Evolutionary conservation across 2,888 invertebrate species (phyloP).

Genomic region (Hesperia comma): DNA sequence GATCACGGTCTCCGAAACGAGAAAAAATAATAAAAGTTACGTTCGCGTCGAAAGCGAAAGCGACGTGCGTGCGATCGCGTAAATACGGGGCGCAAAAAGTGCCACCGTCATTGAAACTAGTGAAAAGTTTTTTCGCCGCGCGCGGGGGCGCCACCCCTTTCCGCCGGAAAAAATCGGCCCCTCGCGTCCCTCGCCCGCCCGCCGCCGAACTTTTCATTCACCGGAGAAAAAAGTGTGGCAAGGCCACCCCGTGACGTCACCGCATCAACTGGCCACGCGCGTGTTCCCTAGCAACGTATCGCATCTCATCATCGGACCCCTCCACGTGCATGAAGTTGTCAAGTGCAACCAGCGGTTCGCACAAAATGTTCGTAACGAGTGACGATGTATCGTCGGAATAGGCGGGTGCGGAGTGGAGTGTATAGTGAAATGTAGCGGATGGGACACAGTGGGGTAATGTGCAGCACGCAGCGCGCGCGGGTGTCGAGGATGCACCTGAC

Average conservation of each 20-base stretch:
- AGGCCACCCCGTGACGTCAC: slow-evolving; percentile 83
- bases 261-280: slow-evolving; percentile 79
- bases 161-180: slow-evolving; percentile 78
- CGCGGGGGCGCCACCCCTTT: slow-evolving; percentile 78
- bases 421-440: slow-evolving; percentile 68
- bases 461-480: slow-evolving; percentile 80
- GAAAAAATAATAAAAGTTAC: slow-evolving; percentile 47
- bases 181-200: slow-evolving; percentile 77
- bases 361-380: slow-evolving; percentile 54
- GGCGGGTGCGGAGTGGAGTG: slow-evolving; percentile 56
- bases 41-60: slow-evolving; percentile 65
- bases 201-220: slow-evolving; percentile 87
- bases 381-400: slow-evolving; percentile 57
- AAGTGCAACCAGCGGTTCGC: slow-evolving; percentile 43
- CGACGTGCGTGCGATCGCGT: slow-evolving; percentile 72
- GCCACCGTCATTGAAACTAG: slow-evolving; percentile 82
- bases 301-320: slow-evolving; percentile 45
- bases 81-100: slow-evolving; percentile 81
- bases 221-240: slow-evolving; percentile 84
- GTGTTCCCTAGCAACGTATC: slow-evolving; percentile 80
- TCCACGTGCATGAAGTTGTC: slow-evolving; percentile 35
- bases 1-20: slow-evolving; percentile 44
- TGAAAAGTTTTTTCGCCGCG: slow-evolving; percentile 80
- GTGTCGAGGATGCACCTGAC: slow-evolving; percentile 83
- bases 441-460: slow-evolving; percentile 69